Conservation (phyloP, 2,888 invertebrate genomes). For the Hypercompe scribonia region DNA sequence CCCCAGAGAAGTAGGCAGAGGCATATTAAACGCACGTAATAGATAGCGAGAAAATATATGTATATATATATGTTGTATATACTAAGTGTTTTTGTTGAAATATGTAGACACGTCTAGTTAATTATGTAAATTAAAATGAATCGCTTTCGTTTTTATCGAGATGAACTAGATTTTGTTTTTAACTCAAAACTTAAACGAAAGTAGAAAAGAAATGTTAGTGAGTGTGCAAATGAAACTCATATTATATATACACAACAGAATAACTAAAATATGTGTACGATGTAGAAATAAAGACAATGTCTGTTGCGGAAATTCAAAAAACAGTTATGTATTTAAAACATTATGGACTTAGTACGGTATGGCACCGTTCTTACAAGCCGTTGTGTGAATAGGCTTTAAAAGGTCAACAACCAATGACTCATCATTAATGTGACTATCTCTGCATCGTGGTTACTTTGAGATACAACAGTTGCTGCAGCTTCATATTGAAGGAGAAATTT, state of each 20-base stretch:
- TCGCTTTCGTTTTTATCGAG: conserved; percentile 21
- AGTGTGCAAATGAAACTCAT: conserved; percentile 1
- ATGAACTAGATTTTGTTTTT: conserved; percentile 21
- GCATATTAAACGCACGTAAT: too few species aligned
- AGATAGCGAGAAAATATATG: too few species aligned
- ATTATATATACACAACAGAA: background rate
- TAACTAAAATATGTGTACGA: background rate
- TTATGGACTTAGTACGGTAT: conserved; percentile 42
- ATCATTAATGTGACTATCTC: conserved; percentile 58
- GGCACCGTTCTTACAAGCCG: conserved; percentile 28
- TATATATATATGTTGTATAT: background rate
- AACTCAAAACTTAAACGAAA: conserved; percentile 4
- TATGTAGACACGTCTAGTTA: conserved; percentile 14
- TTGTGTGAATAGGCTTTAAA: conserved; percentile 55
- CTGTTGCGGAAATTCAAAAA: conserved; percentile 12
- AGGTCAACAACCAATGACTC: conserved; percentile 72
- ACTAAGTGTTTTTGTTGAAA: background rate
- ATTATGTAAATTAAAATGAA: conserved; percentile 10
- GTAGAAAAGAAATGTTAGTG: conserved; percentile 11
- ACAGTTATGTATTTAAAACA: conserved; percentile 36
- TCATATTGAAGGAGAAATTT: conserved; percentile 50
- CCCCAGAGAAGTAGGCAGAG: too few species aligned
- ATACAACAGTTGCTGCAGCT: conserved; percentile 43
- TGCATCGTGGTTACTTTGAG: conserved; percentile 47
- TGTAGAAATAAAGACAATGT: background rate